Conservation (phyloP, 1,140 invertebrate genomes). For the Calliopsis andreniformis region DNA sequence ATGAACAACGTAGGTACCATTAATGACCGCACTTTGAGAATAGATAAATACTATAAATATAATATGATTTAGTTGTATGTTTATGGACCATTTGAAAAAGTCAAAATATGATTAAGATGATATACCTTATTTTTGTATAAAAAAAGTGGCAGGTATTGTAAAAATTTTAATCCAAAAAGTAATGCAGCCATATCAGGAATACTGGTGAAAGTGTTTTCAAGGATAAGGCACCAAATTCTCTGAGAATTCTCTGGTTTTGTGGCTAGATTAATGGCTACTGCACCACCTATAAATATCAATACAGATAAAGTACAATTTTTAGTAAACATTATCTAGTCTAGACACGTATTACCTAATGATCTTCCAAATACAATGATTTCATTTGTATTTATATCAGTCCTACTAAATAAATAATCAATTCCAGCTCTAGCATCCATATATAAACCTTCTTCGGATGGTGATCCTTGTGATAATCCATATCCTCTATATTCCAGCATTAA, state of each 20-base stretch:
- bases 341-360: conserved; percentile 87
- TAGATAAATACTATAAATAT: conserved; percentile 86
- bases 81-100: too few relatives aligned
- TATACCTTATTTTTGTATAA: conserved; percentile 94
- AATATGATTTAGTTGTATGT: conserved; percentile 15
- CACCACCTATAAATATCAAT: conserved; percentile 89
- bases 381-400: conserved; percentile 91
- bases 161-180: conserved; percentile 86
- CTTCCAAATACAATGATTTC: conserved; percentile 97
- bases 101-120: too few relatives aligned
- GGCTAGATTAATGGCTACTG: conserved; percentile 93
- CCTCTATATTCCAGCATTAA: conserved; percentile 96
- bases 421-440: conserved; percentile 94
- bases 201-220: conserved; percentile 98
- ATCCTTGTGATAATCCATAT: conserved; percentile 95
- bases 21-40: conserved; percentile 86
- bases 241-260: conserved; percentile 86
- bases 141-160: conserved; percentile 88
- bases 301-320: too few relatives aligned
- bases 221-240: conserved; percentile 91
- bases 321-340: neutral
- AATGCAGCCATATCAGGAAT: conserved; percentile 95
- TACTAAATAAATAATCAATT: conserved; percentile 90
- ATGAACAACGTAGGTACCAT: conserved; percentile 89
- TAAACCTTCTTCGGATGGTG: conserved; percentile 92